A percentile compares a stretch with the other conserved stretches of the same genome.
Evolutionary conservation across 2,888 invertebrate genomes (phyloP).

Genomic region (Noctuana brunneofusca): DNA sequence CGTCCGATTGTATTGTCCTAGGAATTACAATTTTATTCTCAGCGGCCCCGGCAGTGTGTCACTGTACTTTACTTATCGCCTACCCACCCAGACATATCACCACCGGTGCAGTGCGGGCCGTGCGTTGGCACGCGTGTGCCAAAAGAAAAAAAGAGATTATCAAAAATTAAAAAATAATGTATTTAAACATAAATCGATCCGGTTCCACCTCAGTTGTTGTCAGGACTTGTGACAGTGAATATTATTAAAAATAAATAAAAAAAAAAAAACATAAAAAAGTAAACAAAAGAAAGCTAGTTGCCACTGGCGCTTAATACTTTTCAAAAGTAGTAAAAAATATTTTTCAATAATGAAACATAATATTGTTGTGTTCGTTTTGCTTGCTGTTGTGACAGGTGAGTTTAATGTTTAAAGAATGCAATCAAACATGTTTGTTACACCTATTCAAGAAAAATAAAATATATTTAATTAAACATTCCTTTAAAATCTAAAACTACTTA

Average conservation of each 20-base stretch:
- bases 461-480: too few species aligned
- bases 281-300: slow-evolving; percentile 6
- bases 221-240: slow-evolving; percentile 49
- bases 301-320: background rate
- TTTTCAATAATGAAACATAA: slow-evolving; percentile 6
- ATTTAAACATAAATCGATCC: slow-evolving; percentile 55
- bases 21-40: background rate
- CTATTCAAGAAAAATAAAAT: background rate
- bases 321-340: background rate
- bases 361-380: slow-evolving; percentile 12
- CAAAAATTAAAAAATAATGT: slow-evolving; percentile 50
- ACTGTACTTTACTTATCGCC: slow-evolving; percentile 16
- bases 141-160: slow-evolving; percentile 43
- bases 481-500: too few species aligned
- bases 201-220: slow-evolving; percentile 50
- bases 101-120: slow-evolving; percentile 38
- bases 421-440: too few species aligned
- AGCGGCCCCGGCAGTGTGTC: slow-evolving; percentile 18
- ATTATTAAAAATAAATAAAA: slow-evolving; percentile 33
- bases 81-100: slow-evolving; percentile 26
- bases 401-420: slow-evolving; percentile 10
- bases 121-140: slow-evolving; percentile 30
- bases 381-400: slow-evolving; percentile 19
- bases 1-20: background rate
- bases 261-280: background rate